Evolutionary conservation across 92 coral and sea anemone species (phyloP), one percentile per base, ranked within the genome.

Genomic region (Phymanthus crucifer): DNA sequence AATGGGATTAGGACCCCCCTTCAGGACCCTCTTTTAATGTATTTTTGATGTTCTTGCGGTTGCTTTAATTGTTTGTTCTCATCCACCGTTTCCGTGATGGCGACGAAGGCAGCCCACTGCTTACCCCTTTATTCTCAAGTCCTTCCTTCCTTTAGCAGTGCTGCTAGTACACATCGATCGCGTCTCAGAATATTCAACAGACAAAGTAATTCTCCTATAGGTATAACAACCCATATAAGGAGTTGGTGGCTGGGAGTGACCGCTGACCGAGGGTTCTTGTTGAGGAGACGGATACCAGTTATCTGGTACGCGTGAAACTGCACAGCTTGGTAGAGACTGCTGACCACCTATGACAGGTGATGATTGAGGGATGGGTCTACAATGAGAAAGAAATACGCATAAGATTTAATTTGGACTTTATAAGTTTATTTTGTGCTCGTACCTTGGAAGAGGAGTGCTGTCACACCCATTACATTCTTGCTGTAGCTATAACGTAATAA

Each of bases 261-360:
- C 77, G 52, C 71, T 61, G 35, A 24, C 54, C 48, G 84, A 80
- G 36, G 37, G 64, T 58, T 89, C 90, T 85, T 84, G 83, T 68
- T 79, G 89, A 72, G 46, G 47, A 6, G 87, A 38, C 24, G 73
- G 87, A 87, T 89, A 81, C 92, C 92, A 89, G 84, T 58, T 35
- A 31, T 76, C 83, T 1, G 80, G 35, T 11, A 78, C 48, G 10
- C 65, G 77, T 32, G 79, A 21, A 7, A 23, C 77, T 82, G 86
- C 79, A 74, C 79, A 74, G 79, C 29, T 65, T 73, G 79, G 83
- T 17, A 54, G 74, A 64, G 72, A 70, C 50, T 70, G 82, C 65
- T 58, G 76, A 72, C 77, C 76, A 35, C 18, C 84, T 83, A 65
- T 84, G 83, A 80, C 67, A 31, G 73, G 74, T 66, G 52, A 88